Evolutionary conservation across 2,888 invertebrate species (phyloP).

Genomic region (Lithophane ornitopus): DNA sequence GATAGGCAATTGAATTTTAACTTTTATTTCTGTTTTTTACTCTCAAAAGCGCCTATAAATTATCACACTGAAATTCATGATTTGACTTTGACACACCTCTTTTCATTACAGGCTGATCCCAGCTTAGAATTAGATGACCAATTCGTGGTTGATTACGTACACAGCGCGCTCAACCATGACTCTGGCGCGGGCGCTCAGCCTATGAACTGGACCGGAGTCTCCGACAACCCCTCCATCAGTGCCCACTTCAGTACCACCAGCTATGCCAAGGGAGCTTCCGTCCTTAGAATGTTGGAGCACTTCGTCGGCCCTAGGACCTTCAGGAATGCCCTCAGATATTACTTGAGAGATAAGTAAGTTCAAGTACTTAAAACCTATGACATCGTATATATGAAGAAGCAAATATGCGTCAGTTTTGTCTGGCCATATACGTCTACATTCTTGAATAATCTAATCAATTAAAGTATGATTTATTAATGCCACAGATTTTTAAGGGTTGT

Average conservation of each 20-base stretch:
- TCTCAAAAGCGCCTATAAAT: background rate
- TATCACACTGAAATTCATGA: background rate
- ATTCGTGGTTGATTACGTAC: constrained; percentile 93
- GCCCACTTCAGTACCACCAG: constrained; percentile 92
- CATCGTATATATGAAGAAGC: too few relatives aligned
- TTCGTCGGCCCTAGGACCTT: constrained; percentile 90
- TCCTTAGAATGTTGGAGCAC: constrained; percentile 93
- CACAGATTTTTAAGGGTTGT: background rate
- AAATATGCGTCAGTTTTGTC: background rate
- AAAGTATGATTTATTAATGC: background rate
- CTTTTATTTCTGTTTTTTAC: background rate
- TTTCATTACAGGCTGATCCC: constrained; percentile 77
- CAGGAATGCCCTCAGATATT: constrained; percentile 89
- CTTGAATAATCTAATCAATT: background rate
- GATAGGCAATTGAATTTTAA: background rate
- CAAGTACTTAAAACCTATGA: background rate
- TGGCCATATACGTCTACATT: background rate
- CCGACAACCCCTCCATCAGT: constrained; percentile 87
- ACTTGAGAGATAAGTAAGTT: constrained; percentile 90
- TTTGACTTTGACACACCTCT: background rate
- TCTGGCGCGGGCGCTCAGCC: constrained; percentile 82
- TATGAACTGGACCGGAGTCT: constrained; percentile 90
- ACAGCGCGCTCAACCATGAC: constrained; percentile 91
- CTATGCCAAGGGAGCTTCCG: constrained; percentile 92
- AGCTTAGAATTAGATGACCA: constrained; percentile 87